Base-by-base conservation (phyloP, 2,888 invertebrate species). In the Troides helena region DNA sequence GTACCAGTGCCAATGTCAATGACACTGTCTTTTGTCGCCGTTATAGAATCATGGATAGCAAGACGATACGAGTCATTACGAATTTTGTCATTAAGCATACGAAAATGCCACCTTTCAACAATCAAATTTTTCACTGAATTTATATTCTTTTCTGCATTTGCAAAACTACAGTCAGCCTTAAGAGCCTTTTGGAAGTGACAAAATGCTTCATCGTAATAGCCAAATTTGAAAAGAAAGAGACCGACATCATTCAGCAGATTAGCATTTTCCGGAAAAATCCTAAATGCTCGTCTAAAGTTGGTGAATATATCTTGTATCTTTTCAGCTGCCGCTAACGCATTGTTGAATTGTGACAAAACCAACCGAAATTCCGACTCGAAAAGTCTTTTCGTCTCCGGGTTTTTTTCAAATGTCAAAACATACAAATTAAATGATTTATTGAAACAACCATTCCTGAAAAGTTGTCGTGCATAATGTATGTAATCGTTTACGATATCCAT, bases 1-100 rank as follows among this genome's bases (percentile, higher is more conserved):
- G 96, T 96, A 1, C 97, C 97, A 56, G 96, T 94, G 1, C 97
- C 97, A 74, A 97, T 93, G 81, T 97, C 97, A 56, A 97, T 83
- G 21, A 97, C 94, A 72, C 86, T 90, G 65, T 93, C 91, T 56
- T 76, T 77, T 43, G 84, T 77, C 6, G 85, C 81, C 63, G 89
- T 89, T 2, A 96, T 82, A 71, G 89, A 93, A 68, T 92, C 87
- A 23, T 81, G 78, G 72, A 97, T 95, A 0, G 96, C 97, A 67
- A 86, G 81, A 67, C 89, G 88, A 81, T 95, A 97, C 0, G 94
- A 93, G 69, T 90, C 82, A 86, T 97, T 97, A 60, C 97, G 90
- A 23, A 85, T 81, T 71, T 85, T 89, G 81, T 97, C 97, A 87
- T 97, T 97, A 39, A 97, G 85, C 97, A 97, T 97, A 70, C 95